Evolutionary conservation across 2,113 vertebrate genomes (phyloP).

Genomic region (Malurus cyaneus): DNA sequence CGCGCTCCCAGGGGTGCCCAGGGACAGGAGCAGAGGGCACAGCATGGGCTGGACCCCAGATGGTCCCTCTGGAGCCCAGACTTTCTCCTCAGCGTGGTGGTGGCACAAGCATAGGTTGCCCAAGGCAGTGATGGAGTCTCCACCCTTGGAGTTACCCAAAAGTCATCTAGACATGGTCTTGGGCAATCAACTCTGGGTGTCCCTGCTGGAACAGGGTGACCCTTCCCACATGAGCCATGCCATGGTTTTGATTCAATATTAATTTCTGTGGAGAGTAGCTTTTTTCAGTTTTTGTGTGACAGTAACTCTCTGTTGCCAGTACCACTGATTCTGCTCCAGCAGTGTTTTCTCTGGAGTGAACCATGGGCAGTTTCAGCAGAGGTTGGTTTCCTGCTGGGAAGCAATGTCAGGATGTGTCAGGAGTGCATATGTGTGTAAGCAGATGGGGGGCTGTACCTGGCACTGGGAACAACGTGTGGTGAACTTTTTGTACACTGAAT

Average conservation of each 20-base stretch:
- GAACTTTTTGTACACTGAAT: neutral
- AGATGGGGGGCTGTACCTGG: neutral
- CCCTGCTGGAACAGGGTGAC: neutral
- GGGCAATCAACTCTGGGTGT: neutral
- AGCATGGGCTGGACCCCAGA: accelerated
- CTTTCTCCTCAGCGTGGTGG: neutral
- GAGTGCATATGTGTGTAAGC: neutral
- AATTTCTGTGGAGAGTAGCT: neutral
- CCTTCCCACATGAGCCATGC: neutral
- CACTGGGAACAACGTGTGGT: neutral
- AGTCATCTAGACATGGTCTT: neutral
- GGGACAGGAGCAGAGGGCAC: neutral
- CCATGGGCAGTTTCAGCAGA: neutral
- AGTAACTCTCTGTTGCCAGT: neutral
- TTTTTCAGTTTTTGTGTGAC: neutral
- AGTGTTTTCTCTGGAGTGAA: neutral
- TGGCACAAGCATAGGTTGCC: neutral
- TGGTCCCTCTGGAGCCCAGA: neutral
- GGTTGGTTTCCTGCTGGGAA: neutral
- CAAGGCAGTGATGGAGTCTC: neutral
- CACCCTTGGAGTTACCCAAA: neutral
- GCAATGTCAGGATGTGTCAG: neutral
- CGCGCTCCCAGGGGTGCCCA: neutral
- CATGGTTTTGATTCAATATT: neutral
- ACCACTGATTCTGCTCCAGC: neutral